Evolutionary conservation across 2,888 invertebrate species (phyloP).

Genomic region (Altica lythri): DNA sequence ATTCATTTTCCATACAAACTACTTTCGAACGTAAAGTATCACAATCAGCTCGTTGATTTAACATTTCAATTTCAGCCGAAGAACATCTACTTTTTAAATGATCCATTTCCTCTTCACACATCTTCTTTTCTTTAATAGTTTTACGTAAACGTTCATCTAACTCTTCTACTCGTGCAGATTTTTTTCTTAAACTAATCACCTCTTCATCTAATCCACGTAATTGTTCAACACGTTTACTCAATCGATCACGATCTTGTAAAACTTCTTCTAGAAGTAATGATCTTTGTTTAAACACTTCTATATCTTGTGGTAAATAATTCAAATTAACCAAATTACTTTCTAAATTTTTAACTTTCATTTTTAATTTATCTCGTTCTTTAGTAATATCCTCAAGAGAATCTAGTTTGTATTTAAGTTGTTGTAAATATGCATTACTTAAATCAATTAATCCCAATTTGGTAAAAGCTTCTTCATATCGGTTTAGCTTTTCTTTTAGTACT

Average conservation of each 20-base stretch:
- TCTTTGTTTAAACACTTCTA: slow-evolving; percentile 46
- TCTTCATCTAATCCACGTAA: slow-evolving; percentile 43
- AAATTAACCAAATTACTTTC: slow-evolving; percentile 47
- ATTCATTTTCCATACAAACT: slow-evolving; percentile 45
- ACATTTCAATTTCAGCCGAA: slow-evolving; percentile 38
- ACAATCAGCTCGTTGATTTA: slow-evolving; percentile 41
- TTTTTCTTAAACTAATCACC: slow-evolving; percentile 37
- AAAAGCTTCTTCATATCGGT: slow-evolving; percentile 32
- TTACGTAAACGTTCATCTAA: slow-evolving; percentile 43
- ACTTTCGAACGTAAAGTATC: slow-evolving; percentile 43
- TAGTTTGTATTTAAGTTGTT: slow-evolving; percentile 36
- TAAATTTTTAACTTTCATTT: slow-evolving; percentile 42
- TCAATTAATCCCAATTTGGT: slow-evolving; percentile 24
- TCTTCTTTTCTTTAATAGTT: slow-evolving; percentile 31
- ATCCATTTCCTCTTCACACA: slow-evolving; percentile 39
- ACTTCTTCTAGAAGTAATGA: slow-evolving; percentile 48
- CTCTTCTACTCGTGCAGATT: slow-evolving; percentile 41
- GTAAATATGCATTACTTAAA: slow-evolving; percentile 19
- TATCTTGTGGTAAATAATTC: slow-evolving; percentile 46
- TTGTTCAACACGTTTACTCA: slow-evolving; percentile 46
- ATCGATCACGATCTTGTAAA: slow-evolving; percentile 41
- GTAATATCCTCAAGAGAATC: slow-evolving; percentile 35
- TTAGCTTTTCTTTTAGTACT: slow-evolving; percentile 41
- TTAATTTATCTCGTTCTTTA: slow-evolving; percentile 46
- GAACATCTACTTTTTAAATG: slow-evolving; percentile 36